Evolutionary conservation across 2,888 invertebrate genomes (phyloP).

Genomic region (Synergus japonicus): DNA sequence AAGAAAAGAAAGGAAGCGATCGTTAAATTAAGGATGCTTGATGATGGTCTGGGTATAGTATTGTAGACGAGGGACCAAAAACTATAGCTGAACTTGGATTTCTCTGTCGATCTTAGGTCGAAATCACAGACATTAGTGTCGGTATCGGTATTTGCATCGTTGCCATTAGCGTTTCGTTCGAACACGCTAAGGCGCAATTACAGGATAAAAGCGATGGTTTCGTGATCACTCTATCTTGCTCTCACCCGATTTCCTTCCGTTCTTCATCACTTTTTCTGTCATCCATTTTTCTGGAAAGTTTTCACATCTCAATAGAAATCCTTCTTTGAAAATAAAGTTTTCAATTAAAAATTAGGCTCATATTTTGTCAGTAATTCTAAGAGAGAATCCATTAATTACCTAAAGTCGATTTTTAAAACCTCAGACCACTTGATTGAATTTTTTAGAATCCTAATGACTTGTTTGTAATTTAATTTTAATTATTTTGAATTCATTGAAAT

Average conservation of each 20-base stretch:
- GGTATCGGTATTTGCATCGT: slow-evolving; percentile 74
- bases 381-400: no score
- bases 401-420: no score
- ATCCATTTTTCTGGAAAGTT: slow-evolving; percentile 44
- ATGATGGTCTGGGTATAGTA: slow-evolving; percentile 4
- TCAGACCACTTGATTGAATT: no score
- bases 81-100: slow-evolving; percentile 17
- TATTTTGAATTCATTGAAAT: no score
- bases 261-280: slow-evolving; percentile 40
- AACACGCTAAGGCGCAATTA: slow-evolving; percentile 73
- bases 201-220: slow-evolving; percentile 66
- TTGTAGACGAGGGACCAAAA: slow-evolving; percentile 2
- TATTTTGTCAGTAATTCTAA: no score
- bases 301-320: neutral
- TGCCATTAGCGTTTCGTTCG: slow-evolving; percentile 67
- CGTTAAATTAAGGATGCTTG: slow-evolving; percentile 27
- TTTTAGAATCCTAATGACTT: no score
- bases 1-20: slow-evolving; percentile 14
- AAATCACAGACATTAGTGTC: neutral
- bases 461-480: no score
- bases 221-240: slow-evolving; percentile 59
- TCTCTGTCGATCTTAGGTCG: slow-evolving; percentile 1
- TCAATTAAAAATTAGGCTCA: no score
- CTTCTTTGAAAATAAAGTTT: neutral
- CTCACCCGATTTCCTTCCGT: slow-evolving; percentile 27